A percentile compares a stretch with the other conserved stretches of the same genome.
Evolutionary conservation across 2,888 invertebrate genomes (phyloP).

Genomic region (Hyppa rectilinea): DNA sequence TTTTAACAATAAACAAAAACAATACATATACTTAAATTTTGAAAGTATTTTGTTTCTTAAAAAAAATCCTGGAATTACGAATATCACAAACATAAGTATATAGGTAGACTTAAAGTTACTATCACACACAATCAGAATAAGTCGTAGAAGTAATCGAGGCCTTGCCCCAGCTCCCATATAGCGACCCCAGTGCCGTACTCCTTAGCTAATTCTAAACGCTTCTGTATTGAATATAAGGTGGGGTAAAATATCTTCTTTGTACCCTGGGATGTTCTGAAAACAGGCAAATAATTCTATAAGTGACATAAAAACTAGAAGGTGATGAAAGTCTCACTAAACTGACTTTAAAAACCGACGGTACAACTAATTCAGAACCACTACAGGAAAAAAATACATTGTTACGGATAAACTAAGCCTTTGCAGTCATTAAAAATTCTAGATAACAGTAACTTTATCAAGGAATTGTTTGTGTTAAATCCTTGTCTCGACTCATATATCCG

Average conservation of each 20-base stretch:
- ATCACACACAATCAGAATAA: constrained; percentile 84
- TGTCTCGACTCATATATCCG: too few species aligned
- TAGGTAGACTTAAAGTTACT: constrained; percentile 78
- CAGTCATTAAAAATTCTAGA: neutral
- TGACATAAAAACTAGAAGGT: neutral
- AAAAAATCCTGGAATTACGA: constrained; percentile 50
- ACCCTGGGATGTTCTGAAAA: constrained; percentile 91
- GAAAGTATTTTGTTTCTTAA: constrained; percentile 48
- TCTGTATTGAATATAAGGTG: constrained; percentile 95
- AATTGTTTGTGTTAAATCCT: neutral
- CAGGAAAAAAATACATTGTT: too few species aligned
- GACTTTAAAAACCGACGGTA: neutral
- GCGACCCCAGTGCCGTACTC: constrained; percentile 96
- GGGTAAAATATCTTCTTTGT: constrained; percentile 97
- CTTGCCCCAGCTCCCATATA: constrained; percentile 99
- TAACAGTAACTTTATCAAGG: neutral
- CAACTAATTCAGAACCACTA: neutral
- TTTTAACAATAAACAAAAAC: constrained; percentile 47
- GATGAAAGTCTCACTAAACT: neutral
- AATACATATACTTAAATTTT: constrained; percentile 37
- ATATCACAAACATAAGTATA: constrained; percentile 74
- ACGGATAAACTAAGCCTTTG: neutral
- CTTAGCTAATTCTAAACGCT: constrained; percentile 94
- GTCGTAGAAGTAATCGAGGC: constrained; percentile 98
- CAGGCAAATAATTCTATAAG: neutral